A percentile compares a stretch with the other conserved stretches of the same genome.
Conservation (phyloP, 2,888 invertebrate species). For the Acanthococcus lagerstroemiae region DNA sequence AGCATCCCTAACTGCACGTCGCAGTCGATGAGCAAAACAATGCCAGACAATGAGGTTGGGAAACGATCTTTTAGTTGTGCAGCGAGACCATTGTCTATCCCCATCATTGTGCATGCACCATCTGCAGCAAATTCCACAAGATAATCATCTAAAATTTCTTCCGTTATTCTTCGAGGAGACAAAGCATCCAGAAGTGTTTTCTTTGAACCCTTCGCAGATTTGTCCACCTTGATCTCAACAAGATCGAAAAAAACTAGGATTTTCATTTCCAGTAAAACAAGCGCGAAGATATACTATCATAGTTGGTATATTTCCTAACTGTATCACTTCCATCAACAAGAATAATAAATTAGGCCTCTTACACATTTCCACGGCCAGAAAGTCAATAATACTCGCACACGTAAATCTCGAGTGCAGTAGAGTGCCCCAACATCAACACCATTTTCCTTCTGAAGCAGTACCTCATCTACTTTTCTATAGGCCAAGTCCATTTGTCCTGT, state of each 20-base stretch:
- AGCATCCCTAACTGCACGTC: conserved; percentile 31
- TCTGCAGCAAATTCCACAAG: not conserved
- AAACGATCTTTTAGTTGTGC: not conserved
- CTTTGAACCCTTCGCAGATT: not conserved
- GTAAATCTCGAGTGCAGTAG: not conserved
- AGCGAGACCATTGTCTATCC: not conserved
- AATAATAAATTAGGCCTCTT: not conserved
- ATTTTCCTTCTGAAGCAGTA: not conserved
- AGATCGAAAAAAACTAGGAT: not conserved
- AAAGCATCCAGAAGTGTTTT: not conserved
- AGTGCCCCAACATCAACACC: not conserved
- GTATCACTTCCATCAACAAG: not conserved
- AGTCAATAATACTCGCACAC: not conserved
- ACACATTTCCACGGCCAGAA: not conserved
- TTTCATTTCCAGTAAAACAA: not conserved
- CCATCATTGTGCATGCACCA: not conserved
- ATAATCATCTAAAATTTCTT: not conserved
- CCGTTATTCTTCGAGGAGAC: not conserved
- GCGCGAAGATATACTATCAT: not conserved
- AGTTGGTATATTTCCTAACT: not conserved
- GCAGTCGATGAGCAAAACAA: conserved; percentile 32
- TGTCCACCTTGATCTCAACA: not conserved
- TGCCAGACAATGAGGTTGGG: conserved; percentile 34
- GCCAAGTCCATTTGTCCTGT: too few relatives aligned
- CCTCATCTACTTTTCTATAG: too few relatives aligned